Base-by-base conservation (phyloP, 2,113 vertebrate genomes). In the Lynx canadensis region DNA sequence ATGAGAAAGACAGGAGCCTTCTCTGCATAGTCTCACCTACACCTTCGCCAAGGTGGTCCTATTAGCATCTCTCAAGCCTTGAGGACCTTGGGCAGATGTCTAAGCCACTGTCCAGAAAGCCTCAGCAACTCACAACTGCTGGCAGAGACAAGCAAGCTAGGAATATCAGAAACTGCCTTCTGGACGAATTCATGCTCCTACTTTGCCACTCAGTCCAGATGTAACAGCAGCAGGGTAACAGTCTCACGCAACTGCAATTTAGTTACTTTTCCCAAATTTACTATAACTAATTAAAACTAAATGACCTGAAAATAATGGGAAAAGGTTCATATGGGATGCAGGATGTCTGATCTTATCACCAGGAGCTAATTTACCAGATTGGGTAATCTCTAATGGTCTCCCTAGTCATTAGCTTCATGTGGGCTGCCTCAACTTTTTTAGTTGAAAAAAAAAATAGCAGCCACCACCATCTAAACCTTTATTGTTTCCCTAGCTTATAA, bases 281-380 rank as follows among this genome's bases (percentile, higher is more conserved):
- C 89, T 79, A 19, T 65, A 91, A 82, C 66, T 94, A 97, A 97
- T 96, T 97, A 96, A 96, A 96, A 93, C 63, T 76, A 97, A 96
- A 82, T 95, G 36, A 96, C n/a, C 48, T 65, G 63, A 78, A 95
- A 93, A 93, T 92, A 96, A 96, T 95, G 94, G 86, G 50, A 57
- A 74, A 90, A 96, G 89, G 55, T 86, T 94, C 82, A 80, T 33
- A 80, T 65, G 92, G 94, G 94, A 69, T 82, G 21, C 48, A 96
- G 71, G 85, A 97, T 83, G 57, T 85, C 52, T 92, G 89, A 97
- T 95, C 31, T 92, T 92, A 97, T 96, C 92, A 91, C 31, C 15
- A 89, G 45, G 60, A 89, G 45, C 52, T 96, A 83, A 96, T 78
- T 16, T 83, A 29, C 73, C 29, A 1, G 45, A 95, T 2, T 94